These are phyloP conservation scores for Heteropelma amictum DNA, from an alignment of 2,888 invertebrate genomes.

Conservation along the genomic window DNA sequence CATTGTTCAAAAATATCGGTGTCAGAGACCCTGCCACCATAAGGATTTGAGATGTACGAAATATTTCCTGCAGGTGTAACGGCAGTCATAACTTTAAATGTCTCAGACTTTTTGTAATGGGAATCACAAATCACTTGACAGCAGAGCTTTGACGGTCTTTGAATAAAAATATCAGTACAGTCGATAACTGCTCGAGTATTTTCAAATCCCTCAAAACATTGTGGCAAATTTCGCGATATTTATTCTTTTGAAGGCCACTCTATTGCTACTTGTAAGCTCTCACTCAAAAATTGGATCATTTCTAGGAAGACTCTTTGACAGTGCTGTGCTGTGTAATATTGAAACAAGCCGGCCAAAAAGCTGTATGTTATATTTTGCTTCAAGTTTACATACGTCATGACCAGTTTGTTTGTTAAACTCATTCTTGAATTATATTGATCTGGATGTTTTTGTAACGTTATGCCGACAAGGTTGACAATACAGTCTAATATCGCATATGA, in stretches of 20 bases:
- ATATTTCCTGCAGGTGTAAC: constrained; percentile 57
- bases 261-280: constrained; percentile 13
- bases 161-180: constrained; percentile 58
- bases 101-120: constrained; percentile 53
- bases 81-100: constrained; percentile 57
- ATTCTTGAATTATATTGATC: constrained; percentile 23
- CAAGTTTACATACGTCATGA: constrained; percentile 19
- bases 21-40: constrained; percentile 60
- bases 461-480: background rate
- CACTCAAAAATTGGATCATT: constrained; percentile 18
- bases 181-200: constrained; percentile 57
- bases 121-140: constrained; percentile 55
- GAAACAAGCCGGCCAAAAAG: constrained; percentile 23
- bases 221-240: constrained; percentile 55
- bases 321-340: constrained; percentile 12
- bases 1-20: constrained; percentile 53
- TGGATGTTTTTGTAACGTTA: constrained; percentile 12
- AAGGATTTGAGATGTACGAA: constrained; percentile 51
- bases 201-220: constrained; percentile 57
- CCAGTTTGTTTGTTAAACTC: constrained; percentile 14
- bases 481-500: background rate
- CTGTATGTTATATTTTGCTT: constrained; percentile 23
- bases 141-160: constrained; percentile 49
- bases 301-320: constrained; percentile 23
- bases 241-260: constrained; percentile 42